phyloP scores from a whole-genome alignment of 2,113 vertebrate species.

The Dissostichus mawsoni region DNA sequence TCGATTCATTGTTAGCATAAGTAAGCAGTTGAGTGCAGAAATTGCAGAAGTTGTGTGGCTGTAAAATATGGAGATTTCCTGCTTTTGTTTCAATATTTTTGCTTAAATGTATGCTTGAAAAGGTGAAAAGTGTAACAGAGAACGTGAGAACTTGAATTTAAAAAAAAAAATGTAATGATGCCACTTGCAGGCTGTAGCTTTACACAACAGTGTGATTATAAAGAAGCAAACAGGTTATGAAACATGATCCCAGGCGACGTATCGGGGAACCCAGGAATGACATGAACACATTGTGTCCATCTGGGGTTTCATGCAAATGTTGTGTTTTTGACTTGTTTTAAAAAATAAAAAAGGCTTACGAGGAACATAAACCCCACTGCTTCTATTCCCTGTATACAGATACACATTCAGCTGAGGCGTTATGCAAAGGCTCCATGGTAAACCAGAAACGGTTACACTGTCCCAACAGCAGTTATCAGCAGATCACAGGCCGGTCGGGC shows the following conservation, averaged over 20 bases:
- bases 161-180: too few species aligned
- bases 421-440: not conserved
- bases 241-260: not conserved
- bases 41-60: too few species aligned
- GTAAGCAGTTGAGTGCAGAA: too few species aligned
- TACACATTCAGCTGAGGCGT: not conserved
- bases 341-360: not conserved
- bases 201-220: conserved; percentile 7
- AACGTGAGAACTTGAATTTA: not conserved
- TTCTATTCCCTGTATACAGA: not conserved
- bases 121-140: not conserved
- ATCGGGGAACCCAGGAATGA: too few species aligned
- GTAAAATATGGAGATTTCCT: too few species aligned
- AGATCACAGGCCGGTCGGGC: not conserved
- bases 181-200: not conserved
- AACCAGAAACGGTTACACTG: not conserved
- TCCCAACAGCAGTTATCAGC: not conserved
- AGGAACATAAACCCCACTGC: not conserved
- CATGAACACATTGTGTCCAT: not conserved
- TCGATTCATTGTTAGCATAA: too few species aligned
- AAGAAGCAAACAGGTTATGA: not conserved
- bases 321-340: not conserved
- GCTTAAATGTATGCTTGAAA: not conserved
- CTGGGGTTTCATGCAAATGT: not conserved
- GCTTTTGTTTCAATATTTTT: not conserved